Evolutionary conservation across 2,888 invertebrate species (phyloP), one percentile per base, ranked within the genome.

Genomic region (Chloroclystis v-ata): DNA sequence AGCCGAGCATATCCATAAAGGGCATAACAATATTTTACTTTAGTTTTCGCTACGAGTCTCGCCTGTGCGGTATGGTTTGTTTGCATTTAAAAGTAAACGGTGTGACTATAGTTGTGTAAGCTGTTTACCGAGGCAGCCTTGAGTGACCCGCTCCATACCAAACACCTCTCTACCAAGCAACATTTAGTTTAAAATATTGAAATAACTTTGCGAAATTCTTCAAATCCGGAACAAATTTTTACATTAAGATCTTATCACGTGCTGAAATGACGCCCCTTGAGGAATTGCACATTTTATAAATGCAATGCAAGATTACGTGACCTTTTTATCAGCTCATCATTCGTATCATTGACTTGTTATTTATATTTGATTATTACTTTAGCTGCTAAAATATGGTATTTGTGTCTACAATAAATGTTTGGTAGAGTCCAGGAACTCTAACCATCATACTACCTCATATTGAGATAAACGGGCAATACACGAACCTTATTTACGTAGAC

Each of bases 91-190:
- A 54, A 38, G 41, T 49, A 45, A 43, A 49, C 52, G 54, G 54
- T 52, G 59, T 53, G 53, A 59, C 63, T 45, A 59, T 55, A 61
- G 59, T 65, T 63, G 55, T 39, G 60, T 53, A 59, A 63, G 55
- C 48, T 52, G 43, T 59, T 52, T 58, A 52, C 53, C 30, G 38
- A 57, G 48, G 45, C 53, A 54, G 47, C 60, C 58, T 62, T 59
- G 58, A 52, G 45, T 57, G 51, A 50, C 51, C 57, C 48, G 48
- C 38, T 35, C 54, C 54, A 59, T 56, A 52, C 56, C 56, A 47
- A 47, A 51, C 56, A 53, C 59, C 56, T 56, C 54, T 56, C 56
- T 59, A 54, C 29, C n/a, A 52, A 52, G 53, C 46, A 49, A 41
- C 54, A 41, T 53, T 54, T 52, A 43, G 50, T 43, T 46, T 43